These are phyloP conservation scores for Hydrotaea diabolus DNA, from an alignment of 2,888 invertebrate genomes.

Conservation along the genomic window DNA sequence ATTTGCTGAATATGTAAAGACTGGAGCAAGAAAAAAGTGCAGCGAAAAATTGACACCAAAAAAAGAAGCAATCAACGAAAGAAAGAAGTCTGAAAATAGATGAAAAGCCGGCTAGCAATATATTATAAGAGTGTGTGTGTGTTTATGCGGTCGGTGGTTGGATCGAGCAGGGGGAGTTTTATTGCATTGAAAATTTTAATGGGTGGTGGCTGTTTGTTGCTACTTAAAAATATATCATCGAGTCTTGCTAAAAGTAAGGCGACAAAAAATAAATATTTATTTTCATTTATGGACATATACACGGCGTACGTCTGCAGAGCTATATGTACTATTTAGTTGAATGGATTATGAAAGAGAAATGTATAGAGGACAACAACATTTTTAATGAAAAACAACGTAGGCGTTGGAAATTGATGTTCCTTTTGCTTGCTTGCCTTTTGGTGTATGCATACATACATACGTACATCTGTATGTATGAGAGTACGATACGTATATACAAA, in stretches of 20 bases:
- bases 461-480: too few relatives aligned
- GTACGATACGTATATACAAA: slow-evolving; percentile 14
- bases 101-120: slow-evolving; percentile 62
- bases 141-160: background rate
- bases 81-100: slow-evolving; percentile 36
- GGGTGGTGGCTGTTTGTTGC: slow-evolving; percentile 62
- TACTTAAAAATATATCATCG: slow-evolving; percentile 9
- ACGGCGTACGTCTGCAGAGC: background rate
- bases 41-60: slow-evolving; percentile 21
- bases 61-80: slow-evolving; percentile 36
- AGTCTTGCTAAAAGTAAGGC: background rate
- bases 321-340: background rate
- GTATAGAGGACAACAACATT: background rate
- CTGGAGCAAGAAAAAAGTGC: slow-evolving; percentile 49
- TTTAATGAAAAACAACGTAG: slow-evolving; percentile 10
- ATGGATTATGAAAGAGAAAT: too few relatives aligned
- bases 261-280: background rate
- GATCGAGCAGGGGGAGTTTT: slow-evolving; percentile 48
- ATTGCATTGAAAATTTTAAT: slow-evolving; percentile 50
- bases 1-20: slow-evolving; percentile 29
- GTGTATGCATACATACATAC: too few relatives aligned
- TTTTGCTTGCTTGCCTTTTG: background rate
- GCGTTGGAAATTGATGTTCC: slow-evolving; percentile 13
- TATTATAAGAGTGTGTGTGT: too few relatives aligned
- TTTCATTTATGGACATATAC: background rate